Evolutionary conservation across 2,797 vertebrate genomes (phyloP).

Genomic region (Trachurus trachurus): DNA sequence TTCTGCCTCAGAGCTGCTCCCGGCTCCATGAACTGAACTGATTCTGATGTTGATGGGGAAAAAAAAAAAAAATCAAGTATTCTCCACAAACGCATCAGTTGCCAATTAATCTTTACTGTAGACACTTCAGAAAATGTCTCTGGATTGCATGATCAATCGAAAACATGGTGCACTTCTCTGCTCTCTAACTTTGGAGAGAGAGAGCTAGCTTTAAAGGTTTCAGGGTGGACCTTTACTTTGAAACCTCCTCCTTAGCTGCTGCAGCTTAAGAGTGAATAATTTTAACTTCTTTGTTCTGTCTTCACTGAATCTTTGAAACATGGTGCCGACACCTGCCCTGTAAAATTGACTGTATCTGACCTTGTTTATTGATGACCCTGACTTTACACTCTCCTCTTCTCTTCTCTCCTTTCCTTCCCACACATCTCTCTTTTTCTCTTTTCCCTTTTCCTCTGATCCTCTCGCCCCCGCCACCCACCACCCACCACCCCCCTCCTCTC

Average conservation of each 20-base stretch:
- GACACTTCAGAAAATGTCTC: constrained; percentile 22
- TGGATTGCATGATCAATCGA: constrained; percentile 47
- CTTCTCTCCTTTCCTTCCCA: constrained; percentile 25
- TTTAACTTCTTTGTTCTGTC: constrained; percentile 39
- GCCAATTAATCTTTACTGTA: constrained; percentile 45
- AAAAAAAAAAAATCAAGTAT: constrained; percentile 30
- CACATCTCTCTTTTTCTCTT: constrained; percentile 2
- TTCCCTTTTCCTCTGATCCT: neutral
- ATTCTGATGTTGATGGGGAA: neutral
- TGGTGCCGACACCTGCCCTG: constrained; percentile 49
- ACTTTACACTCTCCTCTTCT: constrained; percentile 51
- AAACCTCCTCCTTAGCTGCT: constrained; percentile 38
- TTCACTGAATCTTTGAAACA: constrained; percentile 62
- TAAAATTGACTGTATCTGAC: constrained; percentile 66
- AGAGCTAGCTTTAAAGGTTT: constrained; percentile 49
- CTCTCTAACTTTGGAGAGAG: constrained; percentile 24
- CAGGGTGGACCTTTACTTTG: constrained; percentile 43
- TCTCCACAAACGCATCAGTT: constrained; percentile 16
- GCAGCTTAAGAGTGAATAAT: constrained; percentile 25
- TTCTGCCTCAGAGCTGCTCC: constrained; percentile 19
- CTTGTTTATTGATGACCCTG: constrained; percentile 61
- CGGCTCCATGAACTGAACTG: neutral
- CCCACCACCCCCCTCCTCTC: neutral
- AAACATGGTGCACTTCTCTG: constrained; percentile 10
- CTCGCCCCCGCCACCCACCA: no score